Conservation (phyloP, 2,113 vertebrate species). For the Theristicus caerulescens region DNA sequence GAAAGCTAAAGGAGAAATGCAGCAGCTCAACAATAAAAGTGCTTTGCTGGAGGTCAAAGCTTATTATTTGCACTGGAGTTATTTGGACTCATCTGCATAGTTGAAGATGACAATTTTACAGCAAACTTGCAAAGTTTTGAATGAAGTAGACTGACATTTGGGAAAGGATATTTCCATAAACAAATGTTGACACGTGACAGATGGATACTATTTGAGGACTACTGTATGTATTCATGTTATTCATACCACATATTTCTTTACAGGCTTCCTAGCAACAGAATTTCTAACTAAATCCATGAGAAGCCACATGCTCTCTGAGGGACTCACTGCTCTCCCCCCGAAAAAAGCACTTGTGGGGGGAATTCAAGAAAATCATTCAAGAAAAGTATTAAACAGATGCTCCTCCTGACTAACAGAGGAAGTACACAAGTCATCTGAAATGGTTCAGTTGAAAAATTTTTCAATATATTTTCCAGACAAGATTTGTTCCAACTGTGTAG, state of each 20-base stretch:
- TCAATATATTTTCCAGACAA: not conserved
- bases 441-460: not conserved
- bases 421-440: accelerated
- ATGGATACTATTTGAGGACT: conserved; percentile 36
- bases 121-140: not conserved
- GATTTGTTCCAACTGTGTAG: not conserved
- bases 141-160: conserved; percentile 10
- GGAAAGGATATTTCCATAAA: conserved; percentile 15
- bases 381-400: not conserved
- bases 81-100: not conserved
- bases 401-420: not conserved
- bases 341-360: not conserved
- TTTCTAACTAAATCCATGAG: not conserved
- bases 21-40: not conserved
- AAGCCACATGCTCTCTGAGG: not conserved
- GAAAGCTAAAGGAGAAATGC: not conserved
- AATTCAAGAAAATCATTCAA: not conserved
- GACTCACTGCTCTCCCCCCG: not conserved
- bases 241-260: not conserved
- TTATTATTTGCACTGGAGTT: not conserved
- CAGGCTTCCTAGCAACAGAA: conserved; percentile 52
- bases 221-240: not conserved
- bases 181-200: conserved; percentile 36
- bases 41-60: not conserved
- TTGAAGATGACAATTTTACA: not conserved